Base-by-base conservation (phyloP, 2,888 invertebrate genomes). In the Diaperis boleti region DNA sequence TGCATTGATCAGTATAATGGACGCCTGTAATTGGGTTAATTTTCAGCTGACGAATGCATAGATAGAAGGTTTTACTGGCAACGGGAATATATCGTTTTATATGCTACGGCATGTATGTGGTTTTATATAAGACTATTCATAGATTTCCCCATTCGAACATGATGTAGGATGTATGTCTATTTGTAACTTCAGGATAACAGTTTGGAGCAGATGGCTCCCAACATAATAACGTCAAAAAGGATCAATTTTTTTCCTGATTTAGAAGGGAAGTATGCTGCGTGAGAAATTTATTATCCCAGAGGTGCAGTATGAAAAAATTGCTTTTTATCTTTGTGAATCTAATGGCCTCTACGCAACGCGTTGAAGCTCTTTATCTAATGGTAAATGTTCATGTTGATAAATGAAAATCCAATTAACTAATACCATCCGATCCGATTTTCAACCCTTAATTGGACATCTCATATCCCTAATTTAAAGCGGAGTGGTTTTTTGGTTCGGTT, bases 401-500 rank as follows among this genome's bases (percentile, higher is more conserved):
- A n/a, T 37, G 35, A 57, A 57, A 57, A 47, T 39, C 47, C 31
- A 45, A 56, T 56, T 56, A 56, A 56, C 56, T 56, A 44, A 56
- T 45, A 35, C 42, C 45, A 45, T 33, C 49, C 11, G 20, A 35
- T 37, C 14, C 37, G 39, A 50, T 52, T 52, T 52, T 20, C 7
- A 45, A 56, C 33, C 10, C 11, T 13, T 49, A 49, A 49, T 44
- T 33, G 20, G 20, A 10, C 11, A 45, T 44, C 56, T 44, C 29
- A 56, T 56, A 44, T 56, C 56, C 35, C 35, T 56, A 56, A 56
- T 56, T 44, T 29, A 44, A 56, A 56, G 22, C 8, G 26, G 41
- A 17, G 15, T 10, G 29, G 14, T 54, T 54, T 54, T 41, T 37
- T 22, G 13, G 8, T 17, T 18, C n/a, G n/a, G 17, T 22, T 54